Conservation (phyloP, 2,888 invertebrate species). For the Epinotia bilunana region DNA sequence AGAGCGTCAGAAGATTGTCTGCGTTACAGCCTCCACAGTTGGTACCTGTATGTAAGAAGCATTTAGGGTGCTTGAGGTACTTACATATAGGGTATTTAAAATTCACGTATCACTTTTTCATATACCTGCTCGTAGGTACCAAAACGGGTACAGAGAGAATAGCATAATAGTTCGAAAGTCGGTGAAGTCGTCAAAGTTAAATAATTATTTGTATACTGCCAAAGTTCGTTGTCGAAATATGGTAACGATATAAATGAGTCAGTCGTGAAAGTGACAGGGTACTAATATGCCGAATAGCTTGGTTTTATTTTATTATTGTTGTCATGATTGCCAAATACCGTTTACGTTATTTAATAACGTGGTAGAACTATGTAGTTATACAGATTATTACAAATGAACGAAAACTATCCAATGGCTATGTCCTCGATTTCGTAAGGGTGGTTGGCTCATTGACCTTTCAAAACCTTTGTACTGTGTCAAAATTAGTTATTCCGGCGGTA, state of each 20-base stretch:
- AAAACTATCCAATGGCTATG: not conserved
- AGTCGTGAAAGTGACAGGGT: not conserved
- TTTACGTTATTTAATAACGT: not conserved
- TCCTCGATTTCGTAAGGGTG: slow-evolving; percentile 34
- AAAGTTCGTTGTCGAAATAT: not conserved
- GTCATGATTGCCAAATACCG: not conserved
- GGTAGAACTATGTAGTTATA: not conserved
- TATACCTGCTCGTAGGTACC: too few relatives aligned
- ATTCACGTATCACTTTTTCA: too few relatives aligned
- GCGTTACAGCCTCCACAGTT: too few relatives aligned
- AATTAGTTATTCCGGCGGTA: slow-evolving; percentile 64
- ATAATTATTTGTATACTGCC: not conserved
- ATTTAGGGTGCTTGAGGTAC: too few relatives aligned
- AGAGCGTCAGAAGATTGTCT: too few relatives aligned
- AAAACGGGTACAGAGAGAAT: too few relatives aligned
- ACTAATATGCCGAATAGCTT: not conserved
- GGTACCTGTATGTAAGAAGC: too few relatives aligned
- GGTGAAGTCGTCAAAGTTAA: not conserved
- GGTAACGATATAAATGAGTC: not conserved
- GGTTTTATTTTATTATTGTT: not conserved
- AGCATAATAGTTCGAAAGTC: too few relatives aligned
- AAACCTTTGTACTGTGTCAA: slow-evolving; percentile 59
- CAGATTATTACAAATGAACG: not conserved
- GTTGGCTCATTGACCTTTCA: slow-evolving; percentile 58
- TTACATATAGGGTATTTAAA: too few relatives aligned